Conservation (phyloP, 2,797 vertebrate species). For the Sebastes flavidus region DNA sequence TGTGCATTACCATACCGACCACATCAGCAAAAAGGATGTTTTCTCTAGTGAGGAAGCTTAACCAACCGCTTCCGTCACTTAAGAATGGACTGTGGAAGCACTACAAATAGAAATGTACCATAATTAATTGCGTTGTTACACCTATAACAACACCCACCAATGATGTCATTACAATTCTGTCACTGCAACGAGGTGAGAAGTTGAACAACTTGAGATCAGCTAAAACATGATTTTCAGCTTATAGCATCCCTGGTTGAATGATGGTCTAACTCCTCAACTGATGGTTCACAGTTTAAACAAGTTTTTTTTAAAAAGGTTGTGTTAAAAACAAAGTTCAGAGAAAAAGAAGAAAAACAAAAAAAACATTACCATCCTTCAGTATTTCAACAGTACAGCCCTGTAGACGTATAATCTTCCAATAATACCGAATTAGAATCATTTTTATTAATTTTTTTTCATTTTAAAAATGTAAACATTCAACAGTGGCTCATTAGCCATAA, state of each 20-base stretch:
- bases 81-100: background rate
- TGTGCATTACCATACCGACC: constrained; percentile 49
- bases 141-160: background rate
- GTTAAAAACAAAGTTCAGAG: background rate
- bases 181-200: background rate
- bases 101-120: background rate
- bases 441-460: too few species aligned
- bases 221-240: background rate
- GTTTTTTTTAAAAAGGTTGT: background rate
- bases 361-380: too few species aligned
- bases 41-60: constrained; percentile 18
- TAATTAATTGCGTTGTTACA: background rate
- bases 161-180: background rate
- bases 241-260: background rate
- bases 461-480: too few species aligned
- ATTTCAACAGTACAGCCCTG: background rate
- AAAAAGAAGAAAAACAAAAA: background rate
- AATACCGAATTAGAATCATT: background rate
- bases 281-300: background rate
- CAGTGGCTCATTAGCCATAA: too few species aligned
- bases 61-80: constrained; percentile 6
- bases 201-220: background rate
- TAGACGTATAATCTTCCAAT: background rate
- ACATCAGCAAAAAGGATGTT: constrained; percentile 55
- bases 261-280: background rate